phyloP scores from a whole-genome alignment of 2,113 vertebrate species.

The Zosterops lateralis region DNA sequence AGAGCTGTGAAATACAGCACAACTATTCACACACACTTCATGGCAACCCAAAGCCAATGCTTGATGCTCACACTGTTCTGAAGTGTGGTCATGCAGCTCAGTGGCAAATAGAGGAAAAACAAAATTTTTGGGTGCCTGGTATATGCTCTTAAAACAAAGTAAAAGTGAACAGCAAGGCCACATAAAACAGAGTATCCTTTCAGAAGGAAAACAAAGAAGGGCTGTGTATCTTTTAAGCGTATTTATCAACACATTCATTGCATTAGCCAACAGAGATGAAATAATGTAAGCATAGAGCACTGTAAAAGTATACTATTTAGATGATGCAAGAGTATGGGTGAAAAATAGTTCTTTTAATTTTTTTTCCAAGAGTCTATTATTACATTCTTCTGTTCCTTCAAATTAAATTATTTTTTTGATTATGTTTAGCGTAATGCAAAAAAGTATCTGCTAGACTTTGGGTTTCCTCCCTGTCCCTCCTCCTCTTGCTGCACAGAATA shows the following conservation, averaged over 20 bases:
- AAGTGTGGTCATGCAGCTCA: not conserved
- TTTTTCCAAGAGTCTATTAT: not conserved
- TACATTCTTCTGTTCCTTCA: not conserved
- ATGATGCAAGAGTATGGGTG: not conserved
- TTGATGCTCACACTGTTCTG: not conserved
- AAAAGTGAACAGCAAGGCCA: not conserved
- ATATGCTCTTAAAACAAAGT: not conserved
- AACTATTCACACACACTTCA: constrained; percentile 19
- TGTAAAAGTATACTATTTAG: not conserved
- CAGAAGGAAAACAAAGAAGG: not conserved
- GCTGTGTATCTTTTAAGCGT: not conserved
- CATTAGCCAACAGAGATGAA: not conserved
- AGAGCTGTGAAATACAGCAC: constrained; percentile 60
- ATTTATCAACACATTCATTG: not conserved
- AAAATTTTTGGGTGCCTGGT: not conserved
- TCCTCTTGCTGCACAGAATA: not conserved
- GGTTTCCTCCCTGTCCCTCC: not conserved
- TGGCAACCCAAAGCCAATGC: not conserved
- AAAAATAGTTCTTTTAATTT: not conserved
- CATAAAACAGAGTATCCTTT: not conserved
- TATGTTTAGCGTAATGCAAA: not conserved
- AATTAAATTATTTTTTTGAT: not conserved
- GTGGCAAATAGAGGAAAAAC: not conserved
- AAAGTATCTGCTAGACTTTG: not conserved
- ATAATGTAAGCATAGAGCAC: not conserved